Conservation (phyloP, 2,113 vertebrate species). For the Ciconia stormi region DNA sequence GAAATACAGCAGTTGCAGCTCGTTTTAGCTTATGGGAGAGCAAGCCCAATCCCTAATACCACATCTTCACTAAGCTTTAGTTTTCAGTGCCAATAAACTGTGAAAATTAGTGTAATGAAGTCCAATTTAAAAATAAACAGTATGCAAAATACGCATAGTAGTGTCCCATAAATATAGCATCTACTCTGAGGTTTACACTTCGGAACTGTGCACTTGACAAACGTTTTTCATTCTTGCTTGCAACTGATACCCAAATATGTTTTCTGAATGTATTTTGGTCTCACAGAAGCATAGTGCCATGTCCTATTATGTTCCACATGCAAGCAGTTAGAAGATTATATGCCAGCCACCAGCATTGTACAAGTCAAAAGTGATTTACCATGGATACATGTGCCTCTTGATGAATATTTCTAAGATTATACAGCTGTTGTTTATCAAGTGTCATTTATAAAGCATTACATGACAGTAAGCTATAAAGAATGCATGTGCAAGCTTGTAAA, state of each 20-base stretch:
- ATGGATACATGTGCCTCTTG: slow-evolving; percentile 49
- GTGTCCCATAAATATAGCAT: not conserved
- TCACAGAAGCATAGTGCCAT: slow-evolving; percentile 11
- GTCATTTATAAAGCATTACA: slow-evolving; percentile 71
- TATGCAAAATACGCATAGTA: not conserved
- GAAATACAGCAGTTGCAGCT: not conserved
- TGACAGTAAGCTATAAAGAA: slow-evolving; percentile 66
- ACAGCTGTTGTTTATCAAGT: slow-evolving; percentile 65
- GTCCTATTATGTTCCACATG: not conserved
- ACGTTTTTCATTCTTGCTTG: not conserved
- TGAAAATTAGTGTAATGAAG: not conserved
- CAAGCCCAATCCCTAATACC: not conserved
- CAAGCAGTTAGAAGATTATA: slow-evolving; percentile 36
- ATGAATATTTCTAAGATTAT: slow-evolving; percentile 66
- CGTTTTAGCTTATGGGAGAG: not conserved
- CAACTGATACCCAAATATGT: not conserved
- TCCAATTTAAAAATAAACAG: slow-evolving; percentile 9
- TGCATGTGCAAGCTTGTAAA: slow-evolving; percentile 58
- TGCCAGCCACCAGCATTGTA: slow-evolving; percentile 2
- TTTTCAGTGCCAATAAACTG: not conserved
- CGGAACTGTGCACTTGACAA: not conserved
- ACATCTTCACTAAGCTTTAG: not conserved
- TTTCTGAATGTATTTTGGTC: slow-evolving; percentile 45
- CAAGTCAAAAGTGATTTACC: slow-evolving; percentile 59
- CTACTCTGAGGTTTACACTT: not conserved